Base-by-base conservation (phyloP, 2,888 invertebrate species). In the Lasioglossum marginatum region DNA sequence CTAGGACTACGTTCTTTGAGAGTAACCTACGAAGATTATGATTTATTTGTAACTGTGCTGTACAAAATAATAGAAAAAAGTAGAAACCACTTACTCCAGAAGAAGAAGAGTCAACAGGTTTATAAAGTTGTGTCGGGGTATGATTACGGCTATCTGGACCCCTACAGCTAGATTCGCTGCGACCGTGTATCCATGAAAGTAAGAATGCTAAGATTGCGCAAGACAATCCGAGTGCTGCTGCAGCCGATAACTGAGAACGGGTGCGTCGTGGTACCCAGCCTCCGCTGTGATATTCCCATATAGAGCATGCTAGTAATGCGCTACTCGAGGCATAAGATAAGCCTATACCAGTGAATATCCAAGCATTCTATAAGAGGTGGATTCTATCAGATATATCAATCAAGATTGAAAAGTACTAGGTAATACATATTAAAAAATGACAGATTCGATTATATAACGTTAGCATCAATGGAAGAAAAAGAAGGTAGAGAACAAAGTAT, bases 261-360 rank as follows among this genome's bases (percentile, higher is more conserved):
- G 97, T 97, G 95, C 97, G 96, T 94, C 96, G 96, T 88, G 97
- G 97, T 91, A 97, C 97, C 97, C 97, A 97, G 71, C 95, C 95
- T 96, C 96, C 94, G 96, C 97, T 94, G 96, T 96, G 96, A 96
- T 96, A 95, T 96, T 96, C 95, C 96, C 96, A 93, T 96, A 97
- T 96, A 93, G 97, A 97, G 93, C 97, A 96, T 93, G 97, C 96
- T 91, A 97, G 95, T 91, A 97, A 97, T 89, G 97, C 97, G 94
- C 95, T 95, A 88, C 97, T 96, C 94, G 97, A 96, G 93, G 97
- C 96, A 95, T 97, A 97, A 95, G 97, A 96, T 93, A 97, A 95
- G 95, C 97, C 97, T 95, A 97, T 96, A 95, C 97, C 96, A 95
- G 97, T 96, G 95, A 97, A 97, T 94, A 97, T 96, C 96, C 97